A percentile compares a stretch with the other conserved stretches of the same genome.
Conservation (phyloP, 2,888 invertebrate species). For the Epinotia ramella region DNA sequence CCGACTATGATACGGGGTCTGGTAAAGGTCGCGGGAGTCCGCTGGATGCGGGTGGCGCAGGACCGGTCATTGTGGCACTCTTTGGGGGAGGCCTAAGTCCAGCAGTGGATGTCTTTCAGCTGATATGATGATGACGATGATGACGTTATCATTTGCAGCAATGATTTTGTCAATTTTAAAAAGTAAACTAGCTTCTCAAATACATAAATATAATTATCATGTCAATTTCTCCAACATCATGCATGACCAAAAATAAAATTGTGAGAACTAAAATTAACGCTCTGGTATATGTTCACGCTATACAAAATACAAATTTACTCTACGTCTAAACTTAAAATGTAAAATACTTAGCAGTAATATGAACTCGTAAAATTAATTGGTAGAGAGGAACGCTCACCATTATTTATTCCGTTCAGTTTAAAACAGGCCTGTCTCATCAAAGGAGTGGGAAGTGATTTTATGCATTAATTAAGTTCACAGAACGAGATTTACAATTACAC, state of each 20-base stretch:
- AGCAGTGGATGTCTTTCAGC: too few relatives aligned
- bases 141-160: too few relatives aligned
- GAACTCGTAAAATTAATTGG: constrained; percentile 56
- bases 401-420: constrained; percentile 66
- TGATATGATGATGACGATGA: too few relatives aligned
- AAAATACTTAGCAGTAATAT: constrained; percentile 45
- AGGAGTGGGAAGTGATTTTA: constrained; percentile 74
- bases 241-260: background rate
- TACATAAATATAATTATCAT: background rate
- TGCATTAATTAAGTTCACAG: constrained; percentile 82
- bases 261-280: background rate
- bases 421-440: constrained; percentile 65
- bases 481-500: constrained; percentile 84
- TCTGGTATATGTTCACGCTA: background rate
- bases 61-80: too few relatives aligned
- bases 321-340: constrained; percentile 13
- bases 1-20: too few relatives aligned
- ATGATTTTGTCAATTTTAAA: background rate
- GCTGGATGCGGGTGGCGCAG: too few relatives aligned
- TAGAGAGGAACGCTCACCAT: constrained; percentile 55
- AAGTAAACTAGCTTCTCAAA: background rate
- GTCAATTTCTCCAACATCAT: background rate
- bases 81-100: too few relatives aligned
- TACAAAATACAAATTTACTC: constrained; percentile 20
- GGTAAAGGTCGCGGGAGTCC: too few relatives aligned